Evolutionary conservation across 2,113 vertebrate species (phyloP), one percentile per base, ranked within the genome.

Genomic region (Galbula dea): DNA sequence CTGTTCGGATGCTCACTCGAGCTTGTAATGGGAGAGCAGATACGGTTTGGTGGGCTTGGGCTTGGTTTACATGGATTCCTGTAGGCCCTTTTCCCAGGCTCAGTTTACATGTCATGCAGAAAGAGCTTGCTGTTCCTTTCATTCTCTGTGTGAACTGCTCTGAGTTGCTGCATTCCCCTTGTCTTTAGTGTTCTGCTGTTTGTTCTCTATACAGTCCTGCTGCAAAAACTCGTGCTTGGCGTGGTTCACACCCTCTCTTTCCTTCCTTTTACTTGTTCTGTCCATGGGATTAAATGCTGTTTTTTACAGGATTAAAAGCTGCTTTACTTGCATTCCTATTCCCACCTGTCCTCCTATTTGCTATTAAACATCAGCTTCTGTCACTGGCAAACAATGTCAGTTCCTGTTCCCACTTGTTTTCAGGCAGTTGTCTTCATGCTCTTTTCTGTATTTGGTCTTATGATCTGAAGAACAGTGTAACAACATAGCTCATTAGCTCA

Each of bases 1-100:
- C 82, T 91, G 89, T 94, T 79, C 1, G 2, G 67, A 46, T 93
- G 49, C 39, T 89, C 74, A 19, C 87, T 87, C 67, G 36, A 6
- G 78, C 78, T 66, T 83, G 89, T 76, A 88, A 94, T 76, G 32
- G 32, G 87, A 94, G 71, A 89, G 78, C 75, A 91, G 89, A 41
- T 91, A 73, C 0, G 0, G 45, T 83, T 92, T 91, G 54, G 54
- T 83, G 82, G 59, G 41, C 71, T 91, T 91, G 85, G 78, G 49
- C 94, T 95, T 91, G 51, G 36, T 91, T 92, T 82, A 18, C 12
- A 0, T 29, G 81, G 58, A 57, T 85, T 87, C 90, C 66, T 83
- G 78, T 34, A 21, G 34, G 78, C 54, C 41, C 4, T 2, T 80
- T 95, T 93, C 78, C 83, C 89, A 83, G 82, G 71, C 89, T 94